A percentile compares a stretch with the other conserved stretches of the same genome.
Evolutionary conservation across 1,140 invertebrate species (phyloP).

Genomic region (Lerema accius): DNA sequence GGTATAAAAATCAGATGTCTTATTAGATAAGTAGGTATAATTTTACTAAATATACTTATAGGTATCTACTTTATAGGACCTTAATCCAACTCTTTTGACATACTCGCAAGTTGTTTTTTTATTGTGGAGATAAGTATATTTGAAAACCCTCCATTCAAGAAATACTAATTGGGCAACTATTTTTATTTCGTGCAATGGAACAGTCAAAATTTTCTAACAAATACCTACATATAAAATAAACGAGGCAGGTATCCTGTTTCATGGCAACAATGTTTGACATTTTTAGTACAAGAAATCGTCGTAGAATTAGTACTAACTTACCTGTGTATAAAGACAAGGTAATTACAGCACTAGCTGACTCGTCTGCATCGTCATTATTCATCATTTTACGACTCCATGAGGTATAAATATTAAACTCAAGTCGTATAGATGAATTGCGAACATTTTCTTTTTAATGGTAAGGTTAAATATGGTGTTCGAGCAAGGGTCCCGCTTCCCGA

Average conservation of each 20-base stretch:
- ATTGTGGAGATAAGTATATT: no score
- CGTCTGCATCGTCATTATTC: slow-evolving; percentile 80
- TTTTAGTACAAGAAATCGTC: slow-evolving; percentile 72
- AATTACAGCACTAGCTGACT: slow-evolving; percentile 79
- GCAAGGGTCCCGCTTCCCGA: slow-evolving; percentile 58
- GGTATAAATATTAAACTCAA: slow-evolving; percentile 81
- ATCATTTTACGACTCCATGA: slow-evolving; percentile 80
- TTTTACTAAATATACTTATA: no score
- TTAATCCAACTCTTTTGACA: no score
- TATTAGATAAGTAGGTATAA: no score
- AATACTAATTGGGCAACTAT: no score
- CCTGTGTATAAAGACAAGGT: slow-evolving; percentile 72
- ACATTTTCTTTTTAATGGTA: slow-evolving; percentile 81
- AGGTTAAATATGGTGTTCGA: slow-evolving; percentile 76
- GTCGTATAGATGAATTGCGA: slow-evolving; percentile 80
- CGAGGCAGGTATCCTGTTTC: slow-evolving; percentile 19
- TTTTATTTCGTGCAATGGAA: no score
- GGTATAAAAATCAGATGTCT: no score
- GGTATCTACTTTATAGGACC: no score
- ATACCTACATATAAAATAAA: not conserved
- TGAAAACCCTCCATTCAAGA: no score
- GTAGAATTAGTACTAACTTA: slow-evolving; percentile 37
- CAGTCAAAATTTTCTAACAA: no score
- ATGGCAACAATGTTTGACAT: slow-evolving; percentile 65
- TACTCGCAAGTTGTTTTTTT: no score